Evolutionary conservation across 2,797 vertebrate species (phyloP), one percentile per base, ranked within the genome.

Genomic region (Fistularia commersonii): DNA sequence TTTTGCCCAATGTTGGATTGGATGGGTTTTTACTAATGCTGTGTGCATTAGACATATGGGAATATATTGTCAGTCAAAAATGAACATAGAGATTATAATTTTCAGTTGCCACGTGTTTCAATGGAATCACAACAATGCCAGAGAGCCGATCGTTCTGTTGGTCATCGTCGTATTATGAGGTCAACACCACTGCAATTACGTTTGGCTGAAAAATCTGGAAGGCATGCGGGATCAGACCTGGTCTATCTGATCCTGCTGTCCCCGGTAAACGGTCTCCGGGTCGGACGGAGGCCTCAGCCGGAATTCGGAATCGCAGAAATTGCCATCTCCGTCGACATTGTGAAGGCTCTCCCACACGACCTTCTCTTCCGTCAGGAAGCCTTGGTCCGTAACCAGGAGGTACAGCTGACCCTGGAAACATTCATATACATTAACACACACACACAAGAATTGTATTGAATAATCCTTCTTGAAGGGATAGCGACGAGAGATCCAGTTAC

Each of bases 211-310:
- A n/a, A n/a, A n/a, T n/a, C n/a, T n/a, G n/a, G 38, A 53, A 36
- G 41, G 38, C 32, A 14, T 49, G n/a, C n/a, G 36, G 40, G 61
- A 57, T 68, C 79, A 73, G 83, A 97, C 97, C 93, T 98, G 97
- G 85, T 99, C 96, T 74, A 99, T 99, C 90, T 99, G 97, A 87
- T 98, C 97, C 88, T 99, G 97, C 68, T 98, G 96, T 58, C 95
- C 96, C 50, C 92, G 90, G 82, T 99, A 98, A 39, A 98, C 94
- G 0, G 93, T 96, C 80, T 96, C 95, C 8, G 97, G 97, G 77
- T 98, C 94, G 5, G 97, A 98, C 1, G 97, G 97, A 55, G 96
- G 97, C 54, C 97, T 90, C 57, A 99, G 83, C 72, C 89, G 90
- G 80, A 99, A 99, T 74, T 96, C 95, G 0, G 97, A 98, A 48